Base-by-base conservation (phyloP, 2,113 vertebrate species). In the Tichodroma muraria region DNA sequence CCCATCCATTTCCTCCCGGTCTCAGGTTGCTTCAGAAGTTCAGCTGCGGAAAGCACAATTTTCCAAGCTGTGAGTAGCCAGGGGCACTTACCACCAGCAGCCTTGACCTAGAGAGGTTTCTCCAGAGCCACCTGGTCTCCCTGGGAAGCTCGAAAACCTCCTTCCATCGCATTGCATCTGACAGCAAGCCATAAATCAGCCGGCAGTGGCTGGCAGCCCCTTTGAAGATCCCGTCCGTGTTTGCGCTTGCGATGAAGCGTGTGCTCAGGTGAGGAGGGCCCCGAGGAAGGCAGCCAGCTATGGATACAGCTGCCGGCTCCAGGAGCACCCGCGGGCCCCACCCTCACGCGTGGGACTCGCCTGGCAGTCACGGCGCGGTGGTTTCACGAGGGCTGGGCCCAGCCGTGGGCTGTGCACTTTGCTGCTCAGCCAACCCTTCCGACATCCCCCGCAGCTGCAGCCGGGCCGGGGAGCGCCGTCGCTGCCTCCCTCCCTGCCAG, bases 141-240 rank as follows among this genome's bases (percentile, higher is more conserved):
- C 64, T 31, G 52, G 27, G 65, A 95, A 90, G 69, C 56, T 57
- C 11, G 1, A 40, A 93, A 90, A 27, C 35, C 85, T 90, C 66
- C 16, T 85, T 59, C 85, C 42, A 77, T 85, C 10, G 0, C 64
- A 33, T 28, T 11, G 0, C 66, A 66, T 50, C 90, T 75, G 80
- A 88, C 94, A 88, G 76, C 82, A 80, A 6, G 88, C 83, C 82
- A 44, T 95, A 91, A 95, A 96, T 96, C 96, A 88, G 47, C 59
- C 44, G 1, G 9, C 71, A 69, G 81, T 10, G 37, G 22, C 80
- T 64, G 91, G 86, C 89, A 91, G 24, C 64, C 56, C 64, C 94
- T 97, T 78, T 60, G 89, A 94, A 88, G 80, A 25, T n/a, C 33
- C 52, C 10, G 50, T 14, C 75, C 23, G 40, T 9, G 68, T 80